These are phyloP conservation scores for Trachymyrmex septentrionalis DNA, from an alignment of 1,140 invertebrate genomes.

Conservation along the genomic window DNA sequence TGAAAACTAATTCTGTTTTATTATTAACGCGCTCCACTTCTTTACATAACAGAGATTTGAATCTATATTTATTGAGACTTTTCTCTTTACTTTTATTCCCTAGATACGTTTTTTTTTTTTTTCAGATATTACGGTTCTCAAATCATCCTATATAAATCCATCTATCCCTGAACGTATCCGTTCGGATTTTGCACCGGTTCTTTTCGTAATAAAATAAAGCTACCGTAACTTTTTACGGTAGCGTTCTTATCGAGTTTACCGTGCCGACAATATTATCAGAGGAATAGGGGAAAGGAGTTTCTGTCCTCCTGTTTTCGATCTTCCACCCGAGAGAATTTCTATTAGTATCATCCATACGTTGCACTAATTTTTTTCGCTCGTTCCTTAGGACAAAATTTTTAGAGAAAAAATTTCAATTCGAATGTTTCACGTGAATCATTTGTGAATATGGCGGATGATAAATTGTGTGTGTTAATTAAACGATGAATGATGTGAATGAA, in stretches of 20 bases:
- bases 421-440: background rate
- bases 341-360: constrained; percentile 9
- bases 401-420: background rate
- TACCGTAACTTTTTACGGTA: constrained; percentile 50
- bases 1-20: constrained; percentile 3
- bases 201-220: constrained; percentile 67
- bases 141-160: constrained; percentile 50
- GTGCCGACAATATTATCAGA: constrained; percentile 16
- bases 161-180: constrained; percentile 17
- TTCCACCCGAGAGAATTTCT: background rate
- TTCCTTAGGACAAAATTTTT: background rate
- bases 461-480: constrained; percentile 19
- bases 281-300: background rate
- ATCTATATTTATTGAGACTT: constrained; percentile 12
- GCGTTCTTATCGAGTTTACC: constrained; percentile 55
- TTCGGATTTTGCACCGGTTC: constrained; percentile 33
- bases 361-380: constrained; percentile 11
- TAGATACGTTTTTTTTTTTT: background rate
- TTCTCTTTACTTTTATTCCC: constrained; percentile 31
- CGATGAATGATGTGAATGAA: background rate
- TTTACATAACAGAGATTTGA: background rate
- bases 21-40: background rate
- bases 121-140: constrained; percentile 18
- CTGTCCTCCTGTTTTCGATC: constrained; percentile 51
- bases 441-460: background rate